Evolutionary conservation across 2,888 invertebrate genomes (phyloP), one percentile per base, ranked within the genome.

Genomic region (Acrocera orbiculus): DNA sequence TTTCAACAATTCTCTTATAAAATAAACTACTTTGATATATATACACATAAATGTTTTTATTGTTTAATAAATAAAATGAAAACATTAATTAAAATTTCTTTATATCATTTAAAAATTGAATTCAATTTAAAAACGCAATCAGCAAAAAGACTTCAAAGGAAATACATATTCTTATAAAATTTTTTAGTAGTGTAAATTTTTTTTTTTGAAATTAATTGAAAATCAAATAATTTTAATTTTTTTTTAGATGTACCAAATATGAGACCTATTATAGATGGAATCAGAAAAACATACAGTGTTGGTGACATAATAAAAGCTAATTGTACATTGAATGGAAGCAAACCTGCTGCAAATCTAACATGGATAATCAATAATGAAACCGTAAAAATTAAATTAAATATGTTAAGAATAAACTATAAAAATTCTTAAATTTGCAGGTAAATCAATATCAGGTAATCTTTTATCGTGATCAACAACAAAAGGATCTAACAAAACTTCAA

Each of bases 241-340:
- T 25, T 35, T 32, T 9, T 32, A 34, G 34, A 40, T 27, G 14
- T 37, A 10, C 42, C 42, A 16, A 32, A 22, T 14, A 20, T 27
- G n/a, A 37, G 38, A 16, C 42, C 42, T 17, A 30, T 20, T 17
- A 42, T 42, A 20, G 32, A 35, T 9, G 28, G 27, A 15, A 24
- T 33, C 10, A 37, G 40, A 14, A 36, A 32, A 16, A 20, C 35
- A 10, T 42, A 40, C 34, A 41, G 58, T 15, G 54, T 58, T 36
- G 53, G 47, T 22, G 42, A 42, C 30, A 42, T 41, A 14, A 27
- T 44, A n/a, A 23, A 30, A 23, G 42, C 39, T 17, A 44, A 44
- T 35, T 44, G 44, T 33, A 35, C 41, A 17, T 20, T 41, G 13
- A 30, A 33, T 23, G 33, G 29, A 26, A 40, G 32, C 29, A 38